Conservation (phyloP, 2,888 invertebrate genomes). For the Choreutis nemorana region DNA sequence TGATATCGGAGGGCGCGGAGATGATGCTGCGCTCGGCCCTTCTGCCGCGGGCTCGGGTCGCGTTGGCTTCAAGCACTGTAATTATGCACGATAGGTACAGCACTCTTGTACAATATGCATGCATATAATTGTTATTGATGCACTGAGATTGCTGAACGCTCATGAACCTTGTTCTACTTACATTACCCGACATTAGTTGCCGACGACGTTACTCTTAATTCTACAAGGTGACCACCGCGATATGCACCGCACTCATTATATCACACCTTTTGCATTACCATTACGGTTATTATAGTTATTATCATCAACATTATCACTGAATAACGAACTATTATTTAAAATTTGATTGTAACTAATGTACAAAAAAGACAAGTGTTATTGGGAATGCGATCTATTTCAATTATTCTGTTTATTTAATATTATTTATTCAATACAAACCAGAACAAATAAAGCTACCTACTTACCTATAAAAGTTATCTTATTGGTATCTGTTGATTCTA, state of each 20-base stretch:
- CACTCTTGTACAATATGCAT: slow-evolving; percentile 5
- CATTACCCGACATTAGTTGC: slow-evolving; percentile 40
- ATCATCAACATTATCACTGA: background rate
- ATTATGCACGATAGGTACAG: slow-evolving; percentile 8
- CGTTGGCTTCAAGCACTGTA: slow-evolving; percentile 13
- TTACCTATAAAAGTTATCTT: too few relatives aligned
- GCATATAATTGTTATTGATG: slow-evolving; percentile 37
- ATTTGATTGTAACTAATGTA: too few relatives aligned
- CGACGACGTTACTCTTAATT: slow-evolving; percentile 30
- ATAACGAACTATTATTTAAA: too few relatives aligned
- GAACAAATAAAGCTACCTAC: too few relatives aligned
- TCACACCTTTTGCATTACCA: slow-evolving; percentile 16
- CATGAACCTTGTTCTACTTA: slow-evolving; percentile 62
- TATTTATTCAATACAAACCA: too few relatives aligned
- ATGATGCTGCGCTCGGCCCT: slow-evolving; percentile 18
- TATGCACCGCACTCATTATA: slow-evolving; percentile 19
- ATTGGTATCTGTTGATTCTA: too few relatives aligned
- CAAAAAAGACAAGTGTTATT: too few relatives aligned
- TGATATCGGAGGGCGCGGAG: slow-evolving; percentile 30
- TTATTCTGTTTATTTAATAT: too few relatives aligned
- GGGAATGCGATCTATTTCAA: too few relatives aligned
- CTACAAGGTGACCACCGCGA: slow-evolving; percentile 40
- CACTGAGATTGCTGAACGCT: slow-evolving; percentile 40
- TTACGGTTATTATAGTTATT: background rate
- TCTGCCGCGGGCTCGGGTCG: slow-evolving; percentile 16